Evolutionary conservation across 1,140 invertebrate species (phyloP), one percentile per base, ranked within the genome.

Genomic region (Diorhabda elongata): DNA sequence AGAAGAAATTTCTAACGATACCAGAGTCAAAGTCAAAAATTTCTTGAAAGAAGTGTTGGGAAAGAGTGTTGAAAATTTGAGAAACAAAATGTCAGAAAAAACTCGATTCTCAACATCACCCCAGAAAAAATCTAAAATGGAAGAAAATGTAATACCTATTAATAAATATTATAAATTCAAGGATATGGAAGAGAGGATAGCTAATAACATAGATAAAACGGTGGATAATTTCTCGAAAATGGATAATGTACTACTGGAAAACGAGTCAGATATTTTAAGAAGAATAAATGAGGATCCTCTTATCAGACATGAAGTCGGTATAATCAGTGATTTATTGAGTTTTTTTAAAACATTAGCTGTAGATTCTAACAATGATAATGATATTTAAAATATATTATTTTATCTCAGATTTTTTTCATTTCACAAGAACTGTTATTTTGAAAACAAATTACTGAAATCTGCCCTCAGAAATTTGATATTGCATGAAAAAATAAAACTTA

Each of bases 131-230:
- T 26, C 0, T 26, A 26, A 1, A 26, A 26, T 26, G 0, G 59
- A 42, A 61, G 8, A 61, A 43, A 43, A 7, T 41, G 59, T 45
- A 6, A 52, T 43, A 47, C 9, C 43, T n/a, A 64, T 64, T 26
- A 57, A 70, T 8, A 56, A 59, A 11, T 43, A 45, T 9, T 45
- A 61, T 7, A 57, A 65, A 66, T 70, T 66, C 4, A 61, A 71
- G 58, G 47, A 52, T 47, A n/a, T 69, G 4, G 65, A 63, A 61
- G 45, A 71, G 42, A 44, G 69, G 57, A 64, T 77, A 56, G 61
- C 71, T 47, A 70, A 72, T 41, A 71, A 72, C 56, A 59, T 76
- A 3, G 57, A 74, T 3, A 69, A 74, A 58, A 61, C 74, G 61
- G 64, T 77, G 4, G 61, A 69, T 56, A 70, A 75, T 59, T 71